These are phyloP conservation scores for Entomobrya multifasciata DNA, from an alignment of 2,888 invertebrate species.

Conservation along the genomic window DNA sequence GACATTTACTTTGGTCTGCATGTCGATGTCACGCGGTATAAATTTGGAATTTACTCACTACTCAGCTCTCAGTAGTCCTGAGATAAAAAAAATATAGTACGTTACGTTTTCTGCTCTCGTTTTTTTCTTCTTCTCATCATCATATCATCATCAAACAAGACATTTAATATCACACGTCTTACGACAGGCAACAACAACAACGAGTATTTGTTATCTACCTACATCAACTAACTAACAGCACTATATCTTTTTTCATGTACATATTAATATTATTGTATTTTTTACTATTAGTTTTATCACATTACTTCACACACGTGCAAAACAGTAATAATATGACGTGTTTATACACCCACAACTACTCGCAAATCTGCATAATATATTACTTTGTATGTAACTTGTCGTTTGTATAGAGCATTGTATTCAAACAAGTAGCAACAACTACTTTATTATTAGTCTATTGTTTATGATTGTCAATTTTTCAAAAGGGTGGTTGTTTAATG, in stretches of 20 bases:
- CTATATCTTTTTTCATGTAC: background rate
- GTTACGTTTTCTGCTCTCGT: background rate
- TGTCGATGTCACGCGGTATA: background rate
- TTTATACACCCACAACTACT: background rate
- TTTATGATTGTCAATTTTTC: too few species aligned
- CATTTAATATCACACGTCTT: background rate
- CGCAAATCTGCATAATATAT: background rate
- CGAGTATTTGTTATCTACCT: background rate
- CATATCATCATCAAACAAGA: background rate
- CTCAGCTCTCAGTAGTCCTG: background rate
- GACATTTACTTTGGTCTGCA: slow-evolving; percentile 28
- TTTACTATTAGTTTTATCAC: background rate
- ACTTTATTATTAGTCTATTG: too few species aligned
- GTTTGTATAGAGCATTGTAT: background rate
- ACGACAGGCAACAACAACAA: background rate
- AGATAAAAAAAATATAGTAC: background rate
- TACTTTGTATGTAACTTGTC: background rate
- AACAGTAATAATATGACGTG: background rate
- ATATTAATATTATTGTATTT: background rate
- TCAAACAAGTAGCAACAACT: background rate
- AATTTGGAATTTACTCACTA: slow-evolving; percentile 4
- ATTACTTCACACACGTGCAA: slow-evolving; percentile 23
- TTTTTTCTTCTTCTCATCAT: background rate
- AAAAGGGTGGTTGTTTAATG: too few species aligned
- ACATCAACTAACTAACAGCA: background rate